Evolutionary conservation across 2,113 vertebrate species (phyloP), one percentile per base, ranked within the genome.

Genomic region (Malurus cyaneus): DNA sequence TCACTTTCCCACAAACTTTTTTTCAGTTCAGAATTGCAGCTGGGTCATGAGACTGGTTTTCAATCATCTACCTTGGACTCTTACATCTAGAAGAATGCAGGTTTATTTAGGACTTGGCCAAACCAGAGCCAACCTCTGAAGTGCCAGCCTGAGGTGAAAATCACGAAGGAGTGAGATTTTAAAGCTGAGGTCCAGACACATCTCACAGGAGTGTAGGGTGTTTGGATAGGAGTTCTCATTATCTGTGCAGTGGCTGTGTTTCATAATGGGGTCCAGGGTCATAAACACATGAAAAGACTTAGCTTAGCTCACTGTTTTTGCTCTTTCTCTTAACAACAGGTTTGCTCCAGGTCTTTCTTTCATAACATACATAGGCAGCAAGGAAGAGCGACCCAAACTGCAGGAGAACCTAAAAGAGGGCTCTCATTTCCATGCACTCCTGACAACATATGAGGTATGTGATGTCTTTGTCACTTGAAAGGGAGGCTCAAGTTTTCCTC

Each of bases 391-490:
- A 65, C 96, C 97, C 25, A 96, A 96, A 82, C 94, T 99, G 44
- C 99, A 98, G 94, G 96, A 87, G 61, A 91, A 97, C 25, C 67
- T 98, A 29, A 96, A 78, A 8, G 72, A 93, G 34, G 72, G 80
- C 12, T 34, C 71, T 56, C 25, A 34, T 61, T 98, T 99, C 85
- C 94, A 96, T 34, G 97, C 97, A n/a, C 91, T 99, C 59, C 97
- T 99, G 83, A 99, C 98, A 14, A 98, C 99, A 3, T 99, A 99
- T 1, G 99, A 99, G 98, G 99, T 99, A 91, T 0, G 0, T n/a
- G 34, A 26, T 80, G 14, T 14, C 42, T 84, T 36, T 34, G 29
- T 70, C 34, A 24, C 39, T 66, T 62, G 20, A 59, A 66, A 84
- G 39, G 18, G 18, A 16, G 7, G 28, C 41, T 91, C 31, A 19